Evolutionary conservation across 2,797 vertebrate species (phyloP).

Genomic region (Pipistrellus pipistrellus): DNA sequence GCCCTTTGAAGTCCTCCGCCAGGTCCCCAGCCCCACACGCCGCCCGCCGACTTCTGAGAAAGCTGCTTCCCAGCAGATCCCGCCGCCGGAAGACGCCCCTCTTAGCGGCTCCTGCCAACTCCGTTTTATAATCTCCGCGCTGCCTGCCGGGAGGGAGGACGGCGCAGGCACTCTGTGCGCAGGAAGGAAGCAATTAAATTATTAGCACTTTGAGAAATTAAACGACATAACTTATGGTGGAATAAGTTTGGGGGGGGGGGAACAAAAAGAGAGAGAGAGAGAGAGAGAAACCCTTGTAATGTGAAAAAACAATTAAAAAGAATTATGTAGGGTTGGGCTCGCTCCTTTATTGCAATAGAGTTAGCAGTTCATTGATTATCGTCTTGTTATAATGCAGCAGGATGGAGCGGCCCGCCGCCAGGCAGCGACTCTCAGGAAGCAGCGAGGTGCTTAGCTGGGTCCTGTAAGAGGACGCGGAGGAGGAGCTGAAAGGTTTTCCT

Average conservation of each 20-base stretch:
- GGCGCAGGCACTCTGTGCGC: conserved; percentile 86
- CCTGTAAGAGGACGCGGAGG: not conserved
- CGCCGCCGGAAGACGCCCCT: conserved; percentile 71
- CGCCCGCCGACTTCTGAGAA: conserved; percentile 71
- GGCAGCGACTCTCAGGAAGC: conserved; percentile 66
- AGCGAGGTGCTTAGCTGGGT: conserved; percentile 63
- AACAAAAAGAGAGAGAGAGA: conserved; percentile 72
- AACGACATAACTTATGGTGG: conserved; percentile 89
- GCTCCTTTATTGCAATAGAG: conserved; percentile 88
- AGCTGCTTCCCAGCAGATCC: conserved; percentile 74
- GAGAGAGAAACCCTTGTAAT: conserved; percentile 82
- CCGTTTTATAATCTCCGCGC: conserved; percentile 83
- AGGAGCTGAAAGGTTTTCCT: conserved; percentile 62
- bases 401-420: conserved; percentile 73
- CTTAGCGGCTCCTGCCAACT: conserved; percentile 86
- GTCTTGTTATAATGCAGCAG: conserved; percentile 82
- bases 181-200: conserved; percentile 92
- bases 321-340: conserved; percentile 88
- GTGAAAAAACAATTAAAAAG: conserved; percentile 92
- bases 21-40: conserved; percentile 55
- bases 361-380: conserved; percentile 90
- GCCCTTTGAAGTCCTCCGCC: conserved; percentile 67
- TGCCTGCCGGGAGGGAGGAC: conserved; percentile 74
- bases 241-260: conserved; percentile 86
- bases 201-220: conserved; percentile 92